Evolutionary conservation across 2,113 vertebrate genomes (phyloP), one percentile per base, ranked within the genome.

Genomic region (Forbesichthys agassizii): DNA sequence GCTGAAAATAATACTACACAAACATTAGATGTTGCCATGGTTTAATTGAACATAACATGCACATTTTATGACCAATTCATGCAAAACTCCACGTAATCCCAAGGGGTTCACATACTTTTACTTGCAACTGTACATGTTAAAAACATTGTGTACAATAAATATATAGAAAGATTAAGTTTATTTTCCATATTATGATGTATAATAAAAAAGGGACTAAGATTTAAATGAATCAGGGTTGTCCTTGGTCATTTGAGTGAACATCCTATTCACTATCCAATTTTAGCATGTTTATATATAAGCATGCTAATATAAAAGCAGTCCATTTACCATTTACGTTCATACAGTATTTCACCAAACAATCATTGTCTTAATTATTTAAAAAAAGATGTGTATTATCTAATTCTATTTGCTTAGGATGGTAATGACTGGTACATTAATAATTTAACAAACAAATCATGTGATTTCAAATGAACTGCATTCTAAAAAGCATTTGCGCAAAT

Each of bases 401-500:
- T 86, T 86, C 77, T 86, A 73, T 86, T 88, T 84, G 74, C 71
- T 87, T 77, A 77, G 59, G 57, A 69, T 85, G 79, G 79, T 86
- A 74, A 84, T 87, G 80, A 84, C 86, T 74, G 75, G 73, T 76
- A 65, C 63, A 87, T 83, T 84, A 86, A 88, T 88, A 78, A 90
- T 84, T 88, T 33, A 87, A 80, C 71, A 64, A 85, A 85, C 80
- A 85, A 83, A 27, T 27, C 27, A 27, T 27, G 74, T 49, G 56
- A 77, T 68, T 83, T 57, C 48, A 78, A 73, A 81, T 60, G 56
- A 60, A 68, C 63, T 64, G 68, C 68, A 75, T 64, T 54, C 47
- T 64, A 52, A 18, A 36, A 71, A 68, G 81, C 61, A 77, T 55
- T 62, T 9, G 56, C 33, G 48, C 57, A 53, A 11, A 63, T 42